Evolutionary conservation across 2,797 vertebrate genomes (phyloP), one percentile per base, ranked within the genome.

Genomic region (Cossypha dichroa): DNA sequence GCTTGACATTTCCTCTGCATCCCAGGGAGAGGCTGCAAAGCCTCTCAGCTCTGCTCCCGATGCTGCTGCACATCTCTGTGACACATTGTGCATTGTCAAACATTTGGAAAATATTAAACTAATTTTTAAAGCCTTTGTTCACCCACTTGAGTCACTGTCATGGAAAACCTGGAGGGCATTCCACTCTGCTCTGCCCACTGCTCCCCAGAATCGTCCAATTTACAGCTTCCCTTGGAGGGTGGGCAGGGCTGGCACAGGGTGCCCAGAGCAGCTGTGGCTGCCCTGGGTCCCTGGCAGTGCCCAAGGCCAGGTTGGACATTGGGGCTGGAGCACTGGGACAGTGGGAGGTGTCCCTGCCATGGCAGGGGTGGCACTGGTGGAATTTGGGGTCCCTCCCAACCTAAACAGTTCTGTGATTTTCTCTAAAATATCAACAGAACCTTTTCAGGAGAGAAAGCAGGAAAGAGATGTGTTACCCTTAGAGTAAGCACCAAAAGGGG

Each of bases 381-480:
- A 9, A 1, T 63, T 34, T 56, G 0, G 0, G 16, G 14, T 56
- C 29, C 5, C 20, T 49, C 9, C 28, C 48, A 13, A 21, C n/a
- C 23, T 1, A 33, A 56, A 69, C n/a, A 7, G 11, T 31, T 45
- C 43, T 58, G 51, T 10, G 5, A 63, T 45, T 91, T 58, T 84
- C 41, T 85, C 36, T 67, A 26, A 79, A 75, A 48, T 40, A 41
- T 31, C 54, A 72, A 15, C n/a, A 60, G 10, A 54, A 34, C 5
- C n/a, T 52, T 87, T 76, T 11, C 51, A 48, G 70, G 62, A 28
- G 4, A 66, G 49, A 38, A 38, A 60, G 14, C 19, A 49, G 55
- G 29, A 49, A 31, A 58, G 10, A 25, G 12, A 3, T 0, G 1
- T 38, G 12, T 46, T 86, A 13, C 26, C 29, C 21, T 48, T 40